Base-by-base conservation (phyloP, 2,113 vertebrate genomes). In the Anarhynchus alexandrinus region DNA sequence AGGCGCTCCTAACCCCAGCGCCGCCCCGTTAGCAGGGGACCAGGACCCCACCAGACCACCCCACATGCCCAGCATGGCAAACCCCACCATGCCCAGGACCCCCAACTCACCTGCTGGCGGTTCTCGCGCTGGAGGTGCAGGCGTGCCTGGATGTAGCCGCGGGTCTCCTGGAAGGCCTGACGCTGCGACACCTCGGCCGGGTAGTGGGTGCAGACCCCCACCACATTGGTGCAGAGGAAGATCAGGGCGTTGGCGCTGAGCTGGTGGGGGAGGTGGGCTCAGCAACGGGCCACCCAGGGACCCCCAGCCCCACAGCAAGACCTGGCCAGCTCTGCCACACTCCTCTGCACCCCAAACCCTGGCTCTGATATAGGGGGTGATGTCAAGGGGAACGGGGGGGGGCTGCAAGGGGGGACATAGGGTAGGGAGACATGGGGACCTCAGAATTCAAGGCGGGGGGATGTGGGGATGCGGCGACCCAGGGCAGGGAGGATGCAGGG, bases 121-220 rank as follows among this genome's bases (percentile, higher is more conserved):
- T 99, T 99, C 96, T 99, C 99, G 22, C 98, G 98, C 98, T 99
- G 99, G 81, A 99, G 98, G 91, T 99, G 99, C 92, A 99, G 97
- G 55, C 99, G 97, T 1, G 99, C 99, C 97, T 99, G 99, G 98
- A 99, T 99, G 97, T 99, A 99, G 64, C 99, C 99, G 0, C 99
- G 97, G 43, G 99, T 99, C 98, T 99, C 99, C 97, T 99, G 99
- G 97, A 99, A 99, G 80, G 99, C 99, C 97, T 99, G 99, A 73
- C 99, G 98, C 98, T 99, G 99, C 9, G 99, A 99, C 84, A 99
- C 99, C 97, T 99, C 99, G 1, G 99, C 99, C 0, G 99, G 99
- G 94, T 99, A 99, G 97, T 99, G 99, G 77, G 99, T 99, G 93
- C 99, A 99, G 98, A 99, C 99, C 90, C 99, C 99, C 55, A 99